Percentiles rank a stretch among this genome's conserved stretches.
Conservation (phyloP, 2,888 invertebrate genomes). For the Lasioglossum calceatum region DNA sequence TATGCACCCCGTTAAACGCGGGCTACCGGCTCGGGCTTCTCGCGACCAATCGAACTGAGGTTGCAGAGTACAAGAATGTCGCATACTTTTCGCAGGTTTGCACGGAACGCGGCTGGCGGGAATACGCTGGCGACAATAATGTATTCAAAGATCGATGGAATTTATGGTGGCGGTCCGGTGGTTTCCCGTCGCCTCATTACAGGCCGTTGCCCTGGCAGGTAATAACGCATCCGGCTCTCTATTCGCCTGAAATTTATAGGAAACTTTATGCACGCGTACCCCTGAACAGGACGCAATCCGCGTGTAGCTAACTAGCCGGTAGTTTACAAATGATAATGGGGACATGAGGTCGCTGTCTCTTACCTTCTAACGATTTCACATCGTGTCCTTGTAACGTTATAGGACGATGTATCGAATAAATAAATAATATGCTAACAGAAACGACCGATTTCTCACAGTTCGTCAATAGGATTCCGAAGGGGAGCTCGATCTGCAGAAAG, state of each 20-base stretch:
- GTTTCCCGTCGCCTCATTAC: slow-evolving; percentile 89
- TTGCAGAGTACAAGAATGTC: slow-evolving; percentile 1
- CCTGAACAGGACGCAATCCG: neutral
- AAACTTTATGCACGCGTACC: neutral
- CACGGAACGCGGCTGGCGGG: slow-evolving; percentile 92
- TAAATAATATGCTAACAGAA: neutral
- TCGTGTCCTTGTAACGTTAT: neutral
- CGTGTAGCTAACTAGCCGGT: neutral
- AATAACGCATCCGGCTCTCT: slow-evolving; percentile 42
- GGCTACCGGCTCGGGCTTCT: neutral
- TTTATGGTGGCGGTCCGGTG: slow-evolving; percentile 93
- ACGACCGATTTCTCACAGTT: slow-evolving; percentile 85
- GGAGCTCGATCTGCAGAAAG: slow-evolving; percentile 93
- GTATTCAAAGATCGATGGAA: slow-evolving; percentile 90
- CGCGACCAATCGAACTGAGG: neutral
- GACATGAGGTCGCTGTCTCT: neutral
- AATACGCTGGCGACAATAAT: slow-evolving; percentile 88
- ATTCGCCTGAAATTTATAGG: slow-evolving; percentile 18
- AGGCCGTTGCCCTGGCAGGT: slow-evolving; percentile 91
- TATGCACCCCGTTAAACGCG: neutral
- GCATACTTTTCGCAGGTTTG: slow-evolving; percentile 87
- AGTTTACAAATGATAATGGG: neutral
- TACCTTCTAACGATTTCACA: neutral
- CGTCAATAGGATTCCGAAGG: slow-evolving; percentile 94
- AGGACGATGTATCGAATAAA: neutral